Conservation (phyloP, 2,888 invertebrate genomes). For the Linnaemya vulpina region DNA sequence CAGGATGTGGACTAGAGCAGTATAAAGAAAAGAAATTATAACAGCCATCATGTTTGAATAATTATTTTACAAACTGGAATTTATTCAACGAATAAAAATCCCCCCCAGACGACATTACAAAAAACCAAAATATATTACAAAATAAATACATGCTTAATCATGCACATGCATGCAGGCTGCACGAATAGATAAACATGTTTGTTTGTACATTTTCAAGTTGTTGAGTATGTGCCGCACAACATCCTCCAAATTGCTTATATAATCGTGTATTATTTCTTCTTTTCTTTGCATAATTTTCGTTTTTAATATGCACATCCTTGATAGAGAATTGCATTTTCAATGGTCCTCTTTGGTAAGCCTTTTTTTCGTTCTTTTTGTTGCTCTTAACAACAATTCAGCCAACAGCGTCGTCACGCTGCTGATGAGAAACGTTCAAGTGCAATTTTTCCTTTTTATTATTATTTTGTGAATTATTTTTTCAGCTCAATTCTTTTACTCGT, state of each 20-base stretch:
- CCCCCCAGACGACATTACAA: slow-evolving; percentile 1
- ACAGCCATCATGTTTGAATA: slow-evolving; percentile 23
- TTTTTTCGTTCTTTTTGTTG: slow-evolving; percentile 16
- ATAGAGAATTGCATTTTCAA: slow-evolving; percentile 48
- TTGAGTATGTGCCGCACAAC: slow-evolving; percentile 7
- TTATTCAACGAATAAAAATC: slow-evolving; percentile 19
- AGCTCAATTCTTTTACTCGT: background rate
- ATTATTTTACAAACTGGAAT: slow-evolving; percentile 42
- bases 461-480: slow-evolving; percentile 8
- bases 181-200: slow-evolving; percentile 11
- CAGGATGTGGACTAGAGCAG: background rate
- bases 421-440: slow-evolving; percentile 39
- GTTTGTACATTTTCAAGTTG: background rate
- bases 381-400: slow-evolving; percentile 10
- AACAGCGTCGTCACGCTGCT: slow-evolving; percentile 29
- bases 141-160: slow-evolving; percentile 27
- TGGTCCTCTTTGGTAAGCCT: slow-evolving; percentile 47
- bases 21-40: background rate
- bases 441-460: slow-evolving; percentile 1
- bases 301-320: slow-evolving; percentile 57
- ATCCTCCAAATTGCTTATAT: slow-evolving; percentile 51
- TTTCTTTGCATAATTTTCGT: slow-evolving; percentile 18
- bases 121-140: background rate
- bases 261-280: slow-evolving; percentile 24
- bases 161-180: background rate